Conservation (phyloP, 2,113 vertebrate species). For the Thamnophis sirtalis region DNA sequence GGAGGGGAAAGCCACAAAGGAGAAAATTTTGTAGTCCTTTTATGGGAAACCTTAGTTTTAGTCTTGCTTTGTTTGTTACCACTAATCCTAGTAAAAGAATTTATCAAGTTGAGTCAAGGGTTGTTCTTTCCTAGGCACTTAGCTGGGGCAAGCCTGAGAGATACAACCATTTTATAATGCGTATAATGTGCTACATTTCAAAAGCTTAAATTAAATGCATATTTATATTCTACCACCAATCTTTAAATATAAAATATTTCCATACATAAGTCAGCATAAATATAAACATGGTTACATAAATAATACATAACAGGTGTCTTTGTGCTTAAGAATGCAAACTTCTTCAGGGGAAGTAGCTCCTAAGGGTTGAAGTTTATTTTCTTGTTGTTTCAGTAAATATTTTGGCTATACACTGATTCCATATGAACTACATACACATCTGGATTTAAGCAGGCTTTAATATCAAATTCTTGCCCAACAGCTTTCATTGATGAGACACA, state of each 20-base stretch:
- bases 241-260: background rate
- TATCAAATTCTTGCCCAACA: background rate
- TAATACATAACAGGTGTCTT: background rate
- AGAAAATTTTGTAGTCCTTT: background rate
- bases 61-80: background rate
- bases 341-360: background rate
- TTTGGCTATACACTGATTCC: background rate
- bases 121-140: background rate
- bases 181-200: background rate
- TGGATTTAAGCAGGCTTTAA: background rate
- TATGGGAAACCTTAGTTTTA: background rate
- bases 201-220: background rate
- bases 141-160: background rate
- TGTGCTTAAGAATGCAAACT: background rate
- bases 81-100: background rate
- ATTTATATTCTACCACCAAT: background rate
- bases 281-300: background rate
- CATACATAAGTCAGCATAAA: background rate
- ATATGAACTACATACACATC: background rate
- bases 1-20: background rate
- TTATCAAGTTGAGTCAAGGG: background rate
- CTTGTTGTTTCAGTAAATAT: background rate
- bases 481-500: background rate
- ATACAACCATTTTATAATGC: background rate
- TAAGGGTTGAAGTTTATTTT: background rate